Evolutionary conservation across 2,888 invertebrate species (phyloP), one percentile per base, ranked within the genome.

Genomic region (Leptura quadrifasciata): DNA sequence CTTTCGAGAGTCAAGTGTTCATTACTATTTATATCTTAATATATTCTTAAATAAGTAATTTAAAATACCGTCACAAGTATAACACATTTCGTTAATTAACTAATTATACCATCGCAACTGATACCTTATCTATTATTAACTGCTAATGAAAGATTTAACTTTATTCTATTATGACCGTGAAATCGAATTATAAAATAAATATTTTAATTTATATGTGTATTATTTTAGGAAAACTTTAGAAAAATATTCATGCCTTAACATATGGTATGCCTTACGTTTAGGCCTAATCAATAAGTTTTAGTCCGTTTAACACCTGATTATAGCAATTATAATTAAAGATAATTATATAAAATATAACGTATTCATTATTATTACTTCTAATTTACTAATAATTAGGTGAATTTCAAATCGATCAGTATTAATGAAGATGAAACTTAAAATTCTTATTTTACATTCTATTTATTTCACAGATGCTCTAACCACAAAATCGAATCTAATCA

Each of bases 161-260:
- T 47, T 47, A 47, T 47, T 15, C 47, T n/a, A 47, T 47, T 47
- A 47, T 47, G 47, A 47, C 47, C 47, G 47, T 47, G 47, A 47
- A 47, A 47, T 47, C 47, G 47, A 2, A 47, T 47, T 47, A 39
- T 47, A 47, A n/a, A 47, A 47, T 47, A n/a, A 47, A 47, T 39
- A 39, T 39, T 39, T 39, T 39, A 39, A 39, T 39, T 39, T 39
- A 39, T 39, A 12, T 39, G 0, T 12, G 39, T 39, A 39, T 31
- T 31, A 31, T 39, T 39, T 39, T 39, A 39, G 15, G 39, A 39
- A 39, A 39, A 10, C 1, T 39, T 39, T 39, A 39, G 39, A 39
- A 39, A 39, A 39, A 39, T 39, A 39, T 39, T 39, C 39, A 1
- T 31, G 27, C 0, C 12, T 39, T 6, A 15, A 39, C 15, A 15